Base-by-base conservation (phyloP, 2,797 vertebrate species). In the Rhincodon typus region DNA sequence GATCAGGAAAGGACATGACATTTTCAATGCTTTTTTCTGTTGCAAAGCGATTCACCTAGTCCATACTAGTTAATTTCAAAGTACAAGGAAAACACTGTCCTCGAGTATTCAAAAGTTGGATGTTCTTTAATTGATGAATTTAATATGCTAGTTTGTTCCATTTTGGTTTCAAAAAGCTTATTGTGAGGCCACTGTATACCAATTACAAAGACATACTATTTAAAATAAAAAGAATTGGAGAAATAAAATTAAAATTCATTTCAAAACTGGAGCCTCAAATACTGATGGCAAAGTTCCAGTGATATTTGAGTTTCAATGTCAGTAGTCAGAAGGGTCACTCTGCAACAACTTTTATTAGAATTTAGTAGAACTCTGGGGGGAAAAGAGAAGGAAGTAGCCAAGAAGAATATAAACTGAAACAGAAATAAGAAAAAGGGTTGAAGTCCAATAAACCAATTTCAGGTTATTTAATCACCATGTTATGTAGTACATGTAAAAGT, bases 161-260 rank as follows among this genome's bases (percentile, higher is more conserved):
- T 69, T 93, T n/a, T n/a, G 3, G 66, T 38, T 93, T 69, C n/a
- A 69, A 94, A 25, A 38, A 94, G 23, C 67, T 70, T 94, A 62
- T 8, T 67, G 38, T 94, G 38, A 94, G 91, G 21, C 91, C 38
- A 46, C 66, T 94, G 38, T 66, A n/a, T 94, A 46, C 3, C 91
- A 94, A 25, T 69, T 69, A 90, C 57, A 94, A 94, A 69, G 38
- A 70, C 25, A 42, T n/a, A 46, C 4, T 4, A 70, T 46, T 42
- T 94, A 46, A 42, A 94, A 70, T 38, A 70, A 94, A 84, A 84
- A 7, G 38, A 94, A 25, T 42, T 13, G 19, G 67, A 38, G n/a
- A 90, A 90, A 38, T 93, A 10, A 42, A 93, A 69, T 93, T 42
- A 93, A 94, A 69, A 42, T 42, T 69, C n/a, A 69, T 70, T 94